These are phyloP conservation scores for Listronotus oregonensis DNA, from an alignment of 1,140 invertebrate genomes.

Conservation along the genomic window DNA sequence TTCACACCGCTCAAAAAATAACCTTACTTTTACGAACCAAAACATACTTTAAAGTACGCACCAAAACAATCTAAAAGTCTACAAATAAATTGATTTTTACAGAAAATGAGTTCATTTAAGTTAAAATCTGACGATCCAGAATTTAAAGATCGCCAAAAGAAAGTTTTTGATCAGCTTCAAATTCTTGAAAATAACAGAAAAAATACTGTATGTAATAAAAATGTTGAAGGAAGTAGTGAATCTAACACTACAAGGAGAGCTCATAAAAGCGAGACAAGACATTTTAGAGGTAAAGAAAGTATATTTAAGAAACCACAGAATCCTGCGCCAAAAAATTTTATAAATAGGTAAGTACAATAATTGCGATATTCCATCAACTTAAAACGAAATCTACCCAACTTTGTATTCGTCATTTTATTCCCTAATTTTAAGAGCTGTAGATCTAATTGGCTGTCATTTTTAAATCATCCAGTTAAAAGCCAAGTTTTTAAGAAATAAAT, in stretches of 20 bases:
- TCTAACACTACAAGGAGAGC: conserved; percentile 46
- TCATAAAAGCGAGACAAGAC: conserved; percentile 57
- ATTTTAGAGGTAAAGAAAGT: conserved; percentile 73
- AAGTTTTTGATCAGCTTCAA: conserved; percentile 54
- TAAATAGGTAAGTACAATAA: conserved; percentile 33
- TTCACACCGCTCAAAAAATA: too few relatives aligned
- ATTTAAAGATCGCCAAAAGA: conserved; percentile 54
- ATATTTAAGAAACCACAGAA: conserved; percentile 75
- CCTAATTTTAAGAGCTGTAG: too few relatives aligned
- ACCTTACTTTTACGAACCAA: too few relatives aligned
- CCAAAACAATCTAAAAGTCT: too few relatives aligned
- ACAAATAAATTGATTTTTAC: too few relatives aligned
- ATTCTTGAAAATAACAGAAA: conserved; percentile 52
- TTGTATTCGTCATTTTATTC: too few relatives aligned
- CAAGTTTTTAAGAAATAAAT: too few relatives aligned
- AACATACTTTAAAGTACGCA: too few relatives aligned
- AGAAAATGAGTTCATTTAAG: conserved; percentile 28
- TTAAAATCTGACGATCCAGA: conserved; percentile 34
- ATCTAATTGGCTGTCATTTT: too few relatives aligned
- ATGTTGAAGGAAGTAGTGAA: conserved; percentile 50
- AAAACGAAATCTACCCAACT: background rate
- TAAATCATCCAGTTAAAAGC: too few relatives aligned
- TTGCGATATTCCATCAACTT: background rate
- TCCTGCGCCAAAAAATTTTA: conserved; percentile 56
- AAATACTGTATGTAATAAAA: conserved; percentile 26